phyloP scores from a whole-genome alignment of 2,113 vertebrate species.

The Chamaetylas fuelleborni region DNA sequence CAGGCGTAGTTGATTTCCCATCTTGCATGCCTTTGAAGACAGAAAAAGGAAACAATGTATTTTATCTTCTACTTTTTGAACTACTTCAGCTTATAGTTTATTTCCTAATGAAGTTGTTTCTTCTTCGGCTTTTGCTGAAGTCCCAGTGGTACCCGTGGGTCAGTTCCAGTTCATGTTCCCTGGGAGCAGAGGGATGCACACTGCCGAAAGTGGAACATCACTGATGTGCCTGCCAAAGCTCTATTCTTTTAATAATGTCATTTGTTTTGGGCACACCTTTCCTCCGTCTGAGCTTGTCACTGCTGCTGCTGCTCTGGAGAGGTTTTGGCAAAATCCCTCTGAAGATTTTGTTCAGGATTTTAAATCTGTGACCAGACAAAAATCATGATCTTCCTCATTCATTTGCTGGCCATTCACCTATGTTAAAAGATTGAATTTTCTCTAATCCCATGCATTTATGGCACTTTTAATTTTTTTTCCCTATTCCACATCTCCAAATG shows the following conservation, averaged over 20 bases:
- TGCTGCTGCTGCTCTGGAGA: not conserved
- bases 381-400: not conserved
- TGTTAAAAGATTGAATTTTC: not conserved
- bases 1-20: constrained; percentile 4
- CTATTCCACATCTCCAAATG: not conserved
- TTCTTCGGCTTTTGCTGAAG: not conserved
- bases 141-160: not conserved
- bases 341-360: not conserved
- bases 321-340: not conserved
- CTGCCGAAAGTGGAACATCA: not conserved
- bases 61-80: constrained; percentile 18
- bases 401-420: not conserved
- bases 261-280: not conserved
- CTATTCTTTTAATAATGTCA: not conserved
- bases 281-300: not conserved
- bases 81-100: not conserved
- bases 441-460: not conserved
- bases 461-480: not conserved
- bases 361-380: not conserved
- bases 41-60: constrained; percentile 39
- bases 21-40: not conserved
- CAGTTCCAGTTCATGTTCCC: constrained; percentile 17
- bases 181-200: not conserved
- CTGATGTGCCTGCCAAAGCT: not conserved
- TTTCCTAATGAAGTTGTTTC: constrained; percentile 25